phyloP scores from a whole-genome alignment of 1,140 invertebrate genomes.

The Aphis craccivora region DNA sequence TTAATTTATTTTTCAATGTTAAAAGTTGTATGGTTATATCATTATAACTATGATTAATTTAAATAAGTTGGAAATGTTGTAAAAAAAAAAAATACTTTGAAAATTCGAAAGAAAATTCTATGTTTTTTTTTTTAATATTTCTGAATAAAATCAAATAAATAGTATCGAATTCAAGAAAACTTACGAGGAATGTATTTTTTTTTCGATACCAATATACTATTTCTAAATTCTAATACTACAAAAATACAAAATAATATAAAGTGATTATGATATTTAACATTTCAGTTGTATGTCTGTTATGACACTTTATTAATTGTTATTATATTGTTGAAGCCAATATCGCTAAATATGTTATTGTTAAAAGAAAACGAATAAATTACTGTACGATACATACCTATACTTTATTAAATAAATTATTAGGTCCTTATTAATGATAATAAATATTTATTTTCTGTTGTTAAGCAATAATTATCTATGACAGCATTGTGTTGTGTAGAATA shows the following conservation, averaged over 20 bases:
- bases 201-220: not conserved
- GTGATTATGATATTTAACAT: not conserved
- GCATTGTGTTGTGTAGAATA: not conserved
- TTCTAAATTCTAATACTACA: not conserved
- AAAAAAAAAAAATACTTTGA: not conserved
- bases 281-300: not conserved
- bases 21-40: not conserved
- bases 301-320: slow-evolving; percentile 13
- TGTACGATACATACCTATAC: not conserved
- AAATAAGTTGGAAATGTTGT: not conserved
- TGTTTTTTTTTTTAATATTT: not conserved
- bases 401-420: not conserved
- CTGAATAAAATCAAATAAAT: not conserved
- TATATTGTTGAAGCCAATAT: not conserved
- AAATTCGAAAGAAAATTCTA: not conserved
- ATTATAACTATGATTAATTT: not conserved
- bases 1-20: not conserved
- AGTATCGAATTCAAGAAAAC: not conserved
- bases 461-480: not conserved
- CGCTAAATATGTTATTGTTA: not conserved
- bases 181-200: not conserved
- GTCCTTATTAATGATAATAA: not conserved
- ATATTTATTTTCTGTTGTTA: not conserved
- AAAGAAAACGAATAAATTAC: not conserved
- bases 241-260: slow-evolving; percentile 13